phyloP scores from a whole-genome alignment of 1,140 invertebrate genomes.

The Aethina tumida region DNA sequence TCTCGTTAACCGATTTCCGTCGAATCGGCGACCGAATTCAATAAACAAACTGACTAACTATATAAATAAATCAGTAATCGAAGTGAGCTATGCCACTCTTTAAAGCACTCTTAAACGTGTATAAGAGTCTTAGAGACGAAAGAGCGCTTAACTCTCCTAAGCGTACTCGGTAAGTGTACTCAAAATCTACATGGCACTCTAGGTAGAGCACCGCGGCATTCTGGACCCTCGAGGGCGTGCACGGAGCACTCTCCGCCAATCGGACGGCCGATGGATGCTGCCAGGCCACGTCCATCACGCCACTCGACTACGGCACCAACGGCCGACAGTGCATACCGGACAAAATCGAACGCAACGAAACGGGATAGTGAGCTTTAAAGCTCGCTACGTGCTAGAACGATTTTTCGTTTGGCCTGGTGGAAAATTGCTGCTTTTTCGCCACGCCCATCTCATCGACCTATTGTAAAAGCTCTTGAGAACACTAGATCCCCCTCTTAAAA shows the following conservation, averaged over 20 bases:
- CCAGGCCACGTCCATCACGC: slow-evolving; percentile 2
- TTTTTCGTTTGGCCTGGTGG: slow-evolving; percentile 1
- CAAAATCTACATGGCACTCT: slow-evolving; percentile 38
- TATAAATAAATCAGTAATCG: slow-evolving; percentile 40
- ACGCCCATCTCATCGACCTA: slow-evolving; percentile 11
- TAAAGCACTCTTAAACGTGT: slow-evolving; percentile 37
- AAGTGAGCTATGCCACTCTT: slow-evolving; percentile 38
- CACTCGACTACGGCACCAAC: slow-evolving; percentile 1
- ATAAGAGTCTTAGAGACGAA: slow-evolving; percentile 39
- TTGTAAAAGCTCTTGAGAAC: slow-evolving; percentile 14
- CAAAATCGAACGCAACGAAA: too few species aligned
- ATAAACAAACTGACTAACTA: slow-evolving; percentile 40
- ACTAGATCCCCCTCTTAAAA: slow-evolving; percentile 23
- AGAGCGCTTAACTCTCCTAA: slow-evolving; percentile 40
- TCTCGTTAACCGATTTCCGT: slow-evolving; percentile 26
- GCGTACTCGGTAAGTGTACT: slow-evolving; percentile 38
- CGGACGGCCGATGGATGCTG: slow-evolving; percentile 3
- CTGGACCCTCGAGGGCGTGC: slow-evolving; percentile 33
- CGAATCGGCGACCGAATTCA: slow-evolving; percentile 36
- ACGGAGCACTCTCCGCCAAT: slow-evolving; percentile 17
- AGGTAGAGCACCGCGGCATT: slow-evolving; percentile 31
- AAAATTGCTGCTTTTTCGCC: slow-evolving; percentile 10
- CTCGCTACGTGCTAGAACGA: slow-evolving; percentile 4
- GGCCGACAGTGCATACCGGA: too few species aligned
- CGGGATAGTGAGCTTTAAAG: slow-evolving; percentile 1